Conservation (phyloP, 2,797 vertebrate species). For the Scarus forsteni region DNA sequence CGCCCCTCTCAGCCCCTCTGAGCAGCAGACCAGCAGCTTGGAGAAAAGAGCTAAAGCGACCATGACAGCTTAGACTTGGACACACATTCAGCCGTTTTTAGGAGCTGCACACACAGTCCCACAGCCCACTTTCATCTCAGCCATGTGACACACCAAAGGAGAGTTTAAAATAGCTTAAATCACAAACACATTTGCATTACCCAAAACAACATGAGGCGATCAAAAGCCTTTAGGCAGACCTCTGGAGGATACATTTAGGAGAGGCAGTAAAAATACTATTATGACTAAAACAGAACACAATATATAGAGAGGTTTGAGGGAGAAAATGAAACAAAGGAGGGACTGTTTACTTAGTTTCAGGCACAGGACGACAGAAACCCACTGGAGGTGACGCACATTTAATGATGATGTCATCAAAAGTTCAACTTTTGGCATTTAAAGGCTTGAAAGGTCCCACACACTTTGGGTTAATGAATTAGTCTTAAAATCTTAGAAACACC, state of each 20-base stretch:
- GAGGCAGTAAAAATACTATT: slow-evolving; percentile 2
- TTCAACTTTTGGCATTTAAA: neutral
- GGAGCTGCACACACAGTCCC: slow-evolving; percentile 18
- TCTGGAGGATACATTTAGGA: slow-evolving; percentile 3
- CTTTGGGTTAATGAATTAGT: too few species aligned
- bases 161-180: slow-evolving; percentile 62
- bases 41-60: slow-evolving; percentile 34
- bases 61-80: slow-evolving; percentile 43
- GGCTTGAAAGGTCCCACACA: neutral
- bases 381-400: neutral
- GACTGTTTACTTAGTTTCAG: slow-evolving; percentile 20
- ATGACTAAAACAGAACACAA: slow-evolving; percentile 4
- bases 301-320: neutral
- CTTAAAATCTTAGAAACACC: too few species aligned
- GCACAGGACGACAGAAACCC: slow-evolving; percentile 18
- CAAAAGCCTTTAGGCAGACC: slow-evolving; percentile 27
- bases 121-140: slow-evolving; percentile 45
- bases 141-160: slow-evolving; percentile 46
- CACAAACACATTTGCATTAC: slow-evolving; percentile 50
- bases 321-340: slow-evolving; percentile 2
- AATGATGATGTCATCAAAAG: slow-evolving; percentile 5
- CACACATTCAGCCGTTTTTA: slow-evolving; percentile 24
- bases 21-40: slow-evolving; percentile 38
- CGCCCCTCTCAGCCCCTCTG: slow-evolving; percentile 11
- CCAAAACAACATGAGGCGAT: slow-evolving; percentile 27